Evolutionary conservation across 1,140 invertebrate genomes (phyloP), one percentile per base, ranked within the genome.

Genomic region (Magallana angulata): DNA sequence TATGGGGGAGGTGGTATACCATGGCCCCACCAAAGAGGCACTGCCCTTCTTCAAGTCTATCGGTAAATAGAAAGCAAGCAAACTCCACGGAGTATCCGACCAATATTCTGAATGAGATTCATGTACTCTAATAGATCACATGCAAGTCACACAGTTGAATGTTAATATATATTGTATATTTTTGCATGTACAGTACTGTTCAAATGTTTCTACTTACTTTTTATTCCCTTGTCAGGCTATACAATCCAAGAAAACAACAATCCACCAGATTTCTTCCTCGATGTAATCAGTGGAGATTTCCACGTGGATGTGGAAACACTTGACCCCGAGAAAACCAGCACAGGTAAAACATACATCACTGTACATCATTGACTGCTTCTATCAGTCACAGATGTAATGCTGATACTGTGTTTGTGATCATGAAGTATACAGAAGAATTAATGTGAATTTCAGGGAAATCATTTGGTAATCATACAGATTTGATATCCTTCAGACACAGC

Each of bases 261-360:
- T 71, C 94, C 94, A 36, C 91, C 94, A 3, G 94, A 95, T 89
- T 95, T 95, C 85, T 94, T 94, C 90, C 90, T 95, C 18, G 94
- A 95, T 90, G 91, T 94, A 57, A 92, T 94, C 85, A 93, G 93
- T 87, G 93, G 93, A 85, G 92, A 93, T 48, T 90, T 91, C 11
- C 91, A 90, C 58, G 89, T 89, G 16, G 80, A 85, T 11, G 82
- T 62, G 6, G 82, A 84, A 16, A 62, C 57, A 6, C 6, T 84
- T 7, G n/a, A 60, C 24, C 82, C 82, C 56, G 81, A 82, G 16
- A 82, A 82, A 58, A 82, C 48, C 14, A 6, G 16, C 36, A 82
- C 81, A 82, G 81, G 81, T 82, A 58, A 48, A 0, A 5, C 36
- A 48, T 2, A 48, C 36, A 48, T 48, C 36, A 48, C 5, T 48